Conservation (phyloP, 2,797 vertebrate genomes). For the Carcharodon carcharias region DNA sequence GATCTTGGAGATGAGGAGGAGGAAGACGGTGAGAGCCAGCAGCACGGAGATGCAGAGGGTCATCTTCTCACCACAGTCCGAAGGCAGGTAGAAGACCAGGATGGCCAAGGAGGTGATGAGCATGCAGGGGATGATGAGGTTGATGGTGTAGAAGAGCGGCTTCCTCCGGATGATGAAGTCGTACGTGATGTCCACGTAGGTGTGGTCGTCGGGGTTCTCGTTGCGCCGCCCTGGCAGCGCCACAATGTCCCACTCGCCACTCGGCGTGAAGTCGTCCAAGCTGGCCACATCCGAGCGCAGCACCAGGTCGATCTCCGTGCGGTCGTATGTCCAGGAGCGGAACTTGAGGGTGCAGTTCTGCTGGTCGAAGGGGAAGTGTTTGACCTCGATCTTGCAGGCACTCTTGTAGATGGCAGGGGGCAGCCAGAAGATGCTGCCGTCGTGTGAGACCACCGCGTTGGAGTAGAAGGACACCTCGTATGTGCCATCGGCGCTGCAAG, state of each 20-base stretch:
- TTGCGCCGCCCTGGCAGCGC: slow-evolving; percentile 84
- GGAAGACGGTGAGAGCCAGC: slow-evolving; percentile 87
- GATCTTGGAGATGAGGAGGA: slow-evolving; percentile 92
- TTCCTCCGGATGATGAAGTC: slow-evolving; percentile 95
- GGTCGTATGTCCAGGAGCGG: slow-evolving; percentile 95
- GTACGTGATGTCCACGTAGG: slow-evolving; percentile 93
- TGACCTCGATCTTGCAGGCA: slow-evolving; percentile 92
- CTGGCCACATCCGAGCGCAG: slow-evolving; percentile 85
- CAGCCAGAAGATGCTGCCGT: slow-evolving; percentile 94
- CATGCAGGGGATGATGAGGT: slow-evolving; percentile 91
- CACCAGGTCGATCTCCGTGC: slow-evolving; percentile 88
- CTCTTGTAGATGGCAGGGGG: slow-evolving; percentile 96
- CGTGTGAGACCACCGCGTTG: slow-evolving; percentile 85
- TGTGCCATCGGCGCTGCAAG: slow-evolving; percentile 80
- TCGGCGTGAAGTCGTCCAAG: slow-evolving; percentile 95
- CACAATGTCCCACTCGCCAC: slow-evolving; percentile 97
- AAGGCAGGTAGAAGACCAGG: slow-evolving; percentile 89
- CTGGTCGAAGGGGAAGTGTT: slow-evolving; percentile 96
- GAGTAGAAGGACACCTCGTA: slow-evolving; percentile 98
- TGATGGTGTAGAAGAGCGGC: slow-evolving; percentile 96
- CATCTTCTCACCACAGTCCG: slow-evolving; percentile 94
- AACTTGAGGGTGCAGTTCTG: slow-evolving; percentile 96
- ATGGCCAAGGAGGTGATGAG: slow-evolving; percentile 92
- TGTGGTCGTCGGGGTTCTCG: slow-evolving; percentile 81
- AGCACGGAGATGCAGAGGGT: slow-evolving; percentile 90